Evolutionary conservation across 2,888 invertebrate genomes (phyloP).

Genomic region (Phasia obesa): DNA sequence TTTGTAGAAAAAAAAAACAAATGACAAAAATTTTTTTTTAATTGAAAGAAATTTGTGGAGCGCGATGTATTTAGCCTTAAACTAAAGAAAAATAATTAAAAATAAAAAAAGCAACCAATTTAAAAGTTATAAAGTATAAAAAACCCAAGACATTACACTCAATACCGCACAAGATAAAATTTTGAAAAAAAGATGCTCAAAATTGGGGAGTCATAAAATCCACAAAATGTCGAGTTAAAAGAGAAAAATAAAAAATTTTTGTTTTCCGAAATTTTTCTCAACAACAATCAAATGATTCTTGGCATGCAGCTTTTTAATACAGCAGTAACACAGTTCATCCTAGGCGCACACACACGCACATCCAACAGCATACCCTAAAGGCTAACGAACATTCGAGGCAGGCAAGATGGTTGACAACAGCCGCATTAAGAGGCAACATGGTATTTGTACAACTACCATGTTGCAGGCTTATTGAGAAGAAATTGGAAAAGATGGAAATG

Average conservation of each 20-base stretch:
- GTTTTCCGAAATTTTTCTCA: conserved; percentile 34
- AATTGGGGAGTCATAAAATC: conserved; percentile 43
- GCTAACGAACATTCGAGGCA: background rate
- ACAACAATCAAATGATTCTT: conserved; percentile 19
- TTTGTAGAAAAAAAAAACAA: conserved; percentile 51
- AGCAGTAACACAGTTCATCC: background rate
- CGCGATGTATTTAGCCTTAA: conserved; percentile 40
- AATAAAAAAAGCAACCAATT: background rate
- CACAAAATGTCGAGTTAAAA: background rate
- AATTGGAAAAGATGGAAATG: background rate
- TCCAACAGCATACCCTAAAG: conserved; percentile 32
- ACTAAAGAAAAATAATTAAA: conserved; percentile 10
- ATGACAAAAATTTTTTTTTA: background rate
- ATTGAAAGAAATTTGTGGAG: conserved; percentile 40
- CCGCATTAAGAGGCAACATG: conserved; percentile 12
- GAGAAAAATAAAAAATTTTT: background rate
- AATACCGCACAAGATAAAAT: background rate
- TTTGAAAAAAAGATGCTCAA: background rate
- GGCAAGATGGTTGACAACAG: conserved; percentile 6
- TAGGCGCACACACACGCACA: background rate
- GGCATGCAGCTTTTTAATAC: conserved; percentile 53
- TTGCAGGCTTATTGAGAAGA: too few relatives aligned
- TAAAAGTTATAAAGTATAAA: conserved; percentile 3
- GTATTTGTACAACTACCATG: too few relatives aligned
- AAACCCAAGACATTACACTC: conserved; percentile 14